Base-by-base conservation (phyloP, 2,888 invertebrate species). In the Rhagium mordax region DNA sequence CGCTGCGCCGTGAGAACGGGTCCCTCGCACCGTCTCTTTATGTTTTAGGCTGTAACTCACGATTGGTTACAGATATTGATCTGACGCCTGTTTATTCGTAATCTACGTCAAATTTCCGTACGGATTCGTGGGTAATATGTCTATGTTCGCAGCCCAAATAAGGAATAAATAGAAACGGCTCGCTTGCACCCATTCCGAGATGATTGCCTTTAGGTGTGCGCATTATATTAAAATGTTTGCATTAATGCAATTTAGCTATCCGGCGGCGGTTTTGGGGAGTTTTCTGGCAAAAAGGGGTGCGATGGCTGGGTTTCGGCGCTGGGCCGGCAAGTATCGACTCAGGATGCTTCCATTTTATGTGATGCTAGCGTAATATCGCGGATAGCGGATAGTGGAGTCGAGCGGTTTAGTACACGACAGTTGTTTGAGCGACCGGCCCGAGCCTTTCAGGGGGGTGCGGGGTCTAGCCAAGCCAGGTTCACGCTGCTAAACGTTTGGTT, bases 21-120 rank as follows among this genome's bases (percentile, higher is more conserved):
- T 33, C 60, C 60, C 60, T 55, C 61, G 70, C 60, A 61, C 70
- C 79, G 80, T 82, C 83, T 82, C 85, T 84, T 85, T 83, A 83
- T 84, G 84, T 85, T 85, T 84, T 83, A 82, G 84, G 83, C 82
- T 79, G 84, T 85, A 85, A 85, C 84, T 86, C 82, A 85, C 84
- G 84, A 85, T 85, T 85, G 85, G 86, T 84, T 85, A 84, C 84
- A 84, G 85, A 85, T 86, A 86, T 85, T 83, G 86, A 86, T 86
- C 85, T 84, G 84, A 73, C 79, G 80, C 74, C 81, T 83, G 84
- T 85, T 86, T 86, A 85, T 84, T 84, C 84, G 84, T 84, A 84
- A 84, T 83, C 83, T 83, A 83, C 83, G 85, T 82, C 82, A 83
- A 85, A 84, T 85, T 83, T 81, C 82, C 79, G 83, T 83, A 74